These are phyloP conservation scores for Apeira syringaria DNA, from an alignment of 2,888 invertebrate genomes.

Conservation along the genomic window DNA sequence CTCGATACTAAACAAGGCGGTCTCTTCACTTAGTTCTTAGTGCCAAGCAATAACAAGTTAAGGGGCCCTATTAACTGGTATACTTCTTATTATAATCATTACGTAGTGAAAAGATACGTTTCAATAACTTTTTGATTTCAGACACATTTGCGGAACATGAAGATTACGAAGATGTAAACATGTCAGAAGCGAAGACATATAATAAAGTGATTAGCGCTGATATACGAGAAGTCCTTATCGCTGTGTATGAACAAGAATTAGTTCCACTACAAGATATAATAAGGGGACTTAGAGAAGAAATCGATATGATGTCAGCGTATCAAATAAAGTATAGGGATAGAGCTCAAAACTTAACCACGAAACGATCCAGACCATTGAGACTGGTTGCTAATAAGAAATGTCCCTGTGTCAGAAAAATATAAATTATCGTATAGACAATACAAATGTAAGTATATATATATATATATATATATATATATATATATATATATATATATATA, in stretches of 20 bases:
- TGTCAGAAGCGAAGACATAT: conserved; percentile 7
- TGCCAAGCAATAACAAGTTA: no score
- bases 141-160: neutral
- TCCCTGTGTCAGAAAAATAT: conserved; percentile 38
- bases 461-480: no score
- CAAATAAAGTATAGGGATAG: conserved; percentile 44
- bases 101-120: neutral
- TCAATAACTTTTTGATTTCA: conserved; percentile 7
- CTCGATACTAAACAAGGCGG: no score
- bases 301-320: conserved; percentile 48
- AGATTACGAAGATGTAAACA: conserved; percentile 2
- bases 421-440: neutral
- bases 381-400: conserved; percentile 35
- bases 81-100: no score
- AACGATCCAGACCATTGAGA: conserved; percentile 9
- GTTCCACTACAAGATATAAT: conserved; percentile 59
- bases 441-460: no score
- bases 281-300: conserved; percentile 50
- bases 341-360: conserved; percentile 14
- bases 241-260: conserved; percentile 56
- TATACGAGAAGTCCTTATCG: conserved; percentile 30
- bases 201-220: conserved; percentile 15
- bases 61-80: no score
- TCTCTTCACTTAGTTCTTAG: no score
- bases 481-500: no score